Evolutionary conservation across 2,888 invertebrate genomes (phyloP).

Genomic region (Drosophila koepferae): DNA sequence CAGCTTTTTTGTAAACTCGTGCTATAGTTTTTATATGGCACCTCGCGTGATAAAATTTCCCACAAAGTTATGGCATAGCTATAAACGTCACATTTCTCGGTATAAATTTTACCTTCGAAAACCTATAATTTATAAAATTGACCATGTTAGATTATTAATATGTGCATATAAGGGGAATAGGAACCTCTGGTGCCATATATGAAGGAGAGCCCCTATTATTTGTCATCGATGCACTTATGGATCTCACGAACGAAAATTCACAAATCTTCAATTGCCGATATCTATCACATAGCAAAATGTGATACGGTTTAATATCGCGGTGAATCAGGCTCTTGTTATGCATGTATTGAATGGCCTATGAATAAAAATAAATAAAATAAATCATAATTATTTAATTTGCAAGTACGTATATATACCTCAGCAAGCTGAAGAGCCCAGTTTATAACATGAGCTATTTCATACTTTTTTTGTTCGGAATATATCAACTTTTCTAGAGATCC

Average conservation of each 20-base stretch:
- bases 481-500: conserved; percentile 46
- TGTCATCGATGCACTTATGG: conserved; percentile 32
- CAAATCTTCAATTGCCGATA: conserved; percentile 37
- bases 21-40: conserved; percentile 11
- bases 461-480: conserved; percentile 1
- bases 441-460: conserved; percentile 33
- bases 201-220: conserved; percentile 26
- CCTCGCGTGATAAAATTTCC: conserved; percentile 48
- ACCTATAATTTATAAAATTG: conserved; percentile 19
- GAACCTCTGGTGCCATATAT: conserved; percentile 66
- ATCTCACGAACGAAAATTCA: conserved; percentile 46
- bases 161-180: not conserved
- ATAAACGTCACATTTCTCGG: conserved; percentile 51
- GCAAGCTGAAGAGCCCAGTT: conserved; percentile 53
- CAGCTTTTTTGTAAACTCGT: fast-evolving
- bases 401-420: conserved; percentile 20
- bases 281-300: conserved; percentile 23
- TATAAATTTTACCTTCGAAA: not conserved
- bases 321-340: conserved; percentile 49
- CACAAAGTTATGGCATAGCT: conserved; percentile 48
- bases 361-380: not conserved
- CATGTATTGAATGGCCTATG: conserved; percentile 49
- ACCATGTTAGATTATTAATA: not conserved
- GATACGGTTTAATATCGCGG: conserved; percentile 54
- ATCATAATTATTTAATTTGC: not conserved